Evolutionary conservation across 2,113 vertebrate genomes (phyloP).

Genomic region (Tetrax tetrax): DNA sequence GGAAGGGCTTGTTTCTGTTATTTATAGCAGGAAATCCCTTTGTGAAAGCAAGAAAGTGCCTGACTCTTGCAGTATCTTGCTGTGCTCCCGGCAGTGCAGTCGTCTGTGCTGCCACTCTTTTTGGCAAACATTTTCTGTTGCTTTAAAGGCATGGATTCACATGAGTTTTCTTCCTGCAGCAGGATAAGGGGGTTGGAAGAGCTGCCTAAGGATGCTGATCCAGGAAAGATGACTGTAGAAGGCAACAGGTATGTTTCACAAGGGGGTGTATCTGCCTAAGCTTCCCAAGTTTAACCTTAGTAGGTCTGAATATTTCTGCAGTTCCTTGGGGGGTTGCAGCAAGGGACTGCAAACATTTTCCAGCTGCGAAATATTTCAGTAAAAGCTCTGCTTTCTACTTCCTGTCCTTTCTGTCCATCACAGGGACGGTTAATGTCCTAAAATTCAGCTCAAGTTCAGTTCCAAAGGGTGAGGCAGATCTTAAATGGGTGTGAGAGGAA

Average conservation of each 20-base stretch:
- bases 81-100: background rate
- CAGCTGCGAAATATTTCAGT: background rate
- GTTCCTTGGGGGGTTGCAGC: background rate
- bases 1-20: background rate
- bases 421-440: background rate
- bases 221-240: background rate
- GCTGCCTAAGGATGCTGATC: rapidly evolving
- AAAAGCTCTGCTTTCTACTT: background rate
- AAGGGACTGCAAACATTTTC: background rate
- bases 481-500: background rate
- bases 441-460: background rate
- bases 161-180: rapidly evolving
- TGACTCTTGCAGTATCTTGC: background rate
- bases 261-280: background rate
- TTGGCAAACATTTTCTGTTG: background rate
- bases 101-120: background rate
- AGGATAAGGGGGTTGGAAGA: rapidly evolving
- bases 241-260: background rate
- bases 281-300: background rate
- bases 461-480: background rate
- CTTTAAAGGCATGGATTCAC: background rate
- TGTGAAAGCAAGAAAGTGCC: background rate
- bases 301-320: background rate
- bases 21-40: background rate
- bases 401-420: background rate